Evolutionary conservation across 2,888 invertebrate genomes (phyloP), one percentile per base, ranked within the genome.

Genomic region (Eupithecia subumbrata): DNA sequence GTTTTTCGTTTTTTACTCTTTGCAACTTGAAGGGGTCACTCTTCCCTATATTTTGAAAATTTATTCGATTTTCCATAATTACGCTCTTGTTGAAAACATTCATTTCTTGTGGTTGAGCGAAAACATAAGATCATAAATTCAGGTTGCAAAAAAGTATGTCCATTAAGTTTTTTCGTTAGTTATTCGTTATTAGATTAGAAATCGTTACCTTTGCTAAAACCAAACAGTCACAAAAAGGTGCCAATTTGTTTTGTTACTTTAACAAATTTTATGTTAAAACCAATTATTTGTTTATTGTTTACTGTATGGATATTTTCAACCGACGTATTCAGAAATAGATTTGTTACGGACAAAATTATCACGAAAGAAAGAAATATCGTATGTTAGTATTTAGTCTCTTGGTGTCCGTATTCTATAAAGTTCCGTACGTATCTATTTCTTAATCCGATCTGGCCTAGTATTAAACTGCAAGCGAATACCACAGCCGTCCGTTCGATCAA

Each of bases 401-500:
- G 1, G 1, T 25, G 25, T 60, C 60, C 22, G 14, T 60, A 60
- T 60, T 60, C n/a, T 25, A 12, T 64, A 34, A 64, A 64, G 9
- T 34, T 5, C 9, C 1, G 18, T 16, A 37, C 8, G 16, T 60
- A 43, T 22, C 63, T 69, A 66, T 76, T 73, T 75, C 76, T 71
- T 74, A 75, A 68, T 74, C 69, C 66, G 78, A 79, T 34, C 5
- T 22, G 25, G 74, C 72, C 78, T 90, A 90, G 88, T 83, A 85
- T 86, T 88, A 90, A 90, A 88, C 82, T 76, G 84, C 84, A 79
- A 80, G 79, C 77, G 67, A 77, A 86, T 86, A 83, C 84, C 84
- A 90, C 93, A 97, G 98, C 99, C 89, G 99, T 99, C 89, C 98
- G 98, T 92, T 97, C 98, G 83, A 99, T 99, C 95, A 98, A 98